phyloP scores from a whole-genome alignment of 2,888 invertebrate genomes.

The Megastigmus dorsalis region DNA sequence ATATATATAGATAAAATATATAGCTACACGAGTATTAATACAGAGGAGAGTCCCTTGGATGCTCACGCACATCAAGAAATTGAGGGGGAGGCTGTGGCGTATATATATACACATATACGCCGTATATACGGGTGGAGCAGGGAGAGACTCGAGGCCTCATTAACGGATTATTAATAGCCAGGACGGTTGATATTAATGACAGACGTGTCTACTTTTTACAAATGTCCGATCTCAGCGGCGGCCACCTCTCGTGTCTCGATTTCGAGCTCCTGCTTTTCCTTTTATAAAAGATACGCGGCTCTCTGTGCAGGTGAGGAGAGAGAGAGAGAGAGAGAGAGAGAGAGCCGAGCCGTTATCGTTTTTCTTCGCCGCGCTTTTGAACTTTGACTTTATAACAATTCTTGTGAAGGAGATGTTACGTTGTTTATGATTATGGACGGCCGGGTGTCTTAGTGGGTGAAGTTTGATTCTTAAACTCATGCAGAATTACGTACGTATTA shows the following conservation, averaged over 20 bases:
- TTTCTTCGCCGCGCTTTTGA: neutral
- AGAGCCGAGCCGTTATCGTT: neutral
- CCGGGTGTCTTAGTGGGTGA: too few species aligned
- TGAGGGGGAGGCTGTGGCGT: too few species aligned
- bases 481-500: too few species aligned
- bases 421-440: too few species aligned
- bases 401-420: neutral
- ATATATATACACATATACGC: too few species aligned
- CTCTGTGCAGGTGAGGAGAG: constrained; percentile 50
- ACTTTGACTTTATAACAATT: neutral
- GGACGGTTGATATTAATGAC: constrained; percentile 70
- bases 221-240: constrained; percentile 24
- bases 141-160: constrained; percentile 66
- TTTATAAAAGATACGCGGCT: too few species aligned
- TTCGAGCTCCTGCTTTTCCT: constrained; percentile 28
- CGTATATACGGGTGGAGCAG: neutral
- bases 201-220: constrained; percentile 60
- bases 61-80: constrained; percentile 28
- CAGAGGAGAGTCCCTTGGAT: constrained; percentile 1
- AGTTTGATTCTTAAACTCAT: too few species aligned
- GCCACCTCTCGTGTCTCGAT: constrained; percentile 46
- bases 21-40: constrained; percentile 3
- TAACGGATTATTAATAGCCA: constrained; percentile 72
- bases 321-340: neutral
- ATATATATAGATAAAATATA: constrained; percentile 4